A percentile compares a stretch with the other conserved stretches of the same genome.
These are phyloP conservation scores for Oxyscelio sp. DNA, from an alignment of 2,888 invertebrate genomes.

Conservation along the genomic window DNA sequence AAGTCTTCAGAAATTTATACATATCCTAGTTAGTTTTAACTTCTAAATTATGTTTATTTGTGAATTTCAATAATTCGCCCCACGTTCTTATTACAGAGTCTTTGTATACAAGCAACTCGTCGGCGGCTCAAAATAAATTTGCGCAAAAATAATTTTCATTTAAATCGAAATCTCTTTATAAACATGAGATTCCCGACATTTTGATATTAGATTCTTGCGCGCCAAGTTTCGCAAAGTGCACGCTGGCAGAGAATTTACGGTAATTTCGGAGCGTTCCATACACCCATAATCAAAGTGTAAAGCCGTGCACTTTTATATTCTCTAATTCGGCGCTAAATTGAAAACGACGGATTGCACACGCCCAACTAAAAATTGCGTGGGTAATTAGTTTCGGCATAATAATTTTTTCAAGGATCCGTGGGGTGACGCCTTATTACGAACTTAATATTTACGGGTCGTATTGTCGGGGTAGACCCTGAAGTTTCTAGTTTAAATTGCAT, in stretches of 20 bases:
- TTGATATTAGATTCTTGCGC: conserved; percentile 40
- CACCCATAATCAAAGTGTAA: not conserved
- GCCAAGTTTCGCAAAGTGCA: conserved; percentile 19
- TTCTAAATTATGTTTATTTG: not conserved
- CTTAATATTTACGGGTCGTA: not conserved
- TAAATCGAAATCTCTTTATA: conserved; percentile 40
- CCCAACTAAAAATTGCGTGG: not conserved
- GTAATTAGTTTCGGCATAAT: not conserved
- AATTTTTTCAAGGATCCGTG: not conserved
- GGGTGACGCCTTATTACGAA: not conserved
- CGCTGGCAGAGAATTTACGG: conserved; percentile 2
- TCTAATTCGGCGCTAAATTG: not conserved
- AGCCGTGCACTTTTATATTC: not conserved
- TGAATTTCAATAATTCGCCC: not conserved
- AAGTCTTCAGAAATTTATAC: no score
- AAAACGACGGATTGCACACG: not conserved
- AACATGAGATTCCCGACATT: conserved; percentile 43
- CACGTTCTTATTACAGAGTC: not conserved
- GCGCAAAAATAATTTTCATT: conserved; percentile 29
- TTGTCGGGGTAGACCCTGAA: not conserved
- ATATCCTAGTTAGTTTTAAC: no score
- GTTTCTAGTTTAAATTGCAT: not conserved
- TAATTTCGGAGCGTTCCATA: conserved; percentile 6
- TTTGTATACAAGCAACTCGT: not conserved
- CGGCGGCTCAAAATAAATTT: conserved; percentile 17